Conservation (phyloP, 2,888 invertebrate genomes). For the Orthosia gothica region DNA sequence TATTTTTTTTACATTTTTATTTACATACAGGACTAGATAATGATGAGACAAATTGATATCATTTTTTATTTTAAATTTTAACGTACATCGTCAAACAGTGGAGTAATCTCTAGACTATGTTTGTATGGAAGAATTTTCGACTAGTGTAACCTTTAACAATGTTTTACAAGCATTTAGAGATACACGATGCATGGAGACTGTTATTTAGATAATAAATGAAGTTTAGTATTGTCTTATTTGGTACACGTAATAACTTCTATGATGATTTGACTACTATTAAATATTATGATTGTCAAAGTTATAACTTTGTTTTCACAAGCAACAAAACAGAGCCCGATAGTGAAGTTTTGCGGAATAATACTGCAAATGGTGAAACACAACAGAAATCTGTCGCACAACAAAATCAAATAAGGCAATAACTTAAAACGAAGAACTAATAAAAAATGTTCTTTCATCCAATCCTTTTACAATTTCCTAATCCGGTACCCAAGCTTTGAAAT, state of each 20-base stretch:
- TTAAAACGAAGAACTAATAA: slow-evolving; percentile 19
- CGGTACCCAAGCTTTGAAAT: slow-evolving; percentile 49
- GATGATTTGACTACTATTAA: not conserved
- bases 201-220: slow-evolving; percentile 1
- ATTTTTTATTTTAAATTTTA: too few species aligned
- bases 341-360: not conserved
- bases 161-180: slow-evolving; percentile 13
- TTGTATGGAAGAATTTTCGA: too few species aligned
- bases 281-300: not conserved
- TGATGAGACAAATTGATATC: too few species aligned
- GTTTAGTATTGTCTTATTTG: slow-evolving; percentile 17
- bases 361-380: not conserved
- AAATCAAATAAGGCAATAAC: slow-evolving; percentile 23
- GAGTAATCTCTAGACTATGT: too few species aligned
- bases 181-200: slow-evolving; percentile 28
- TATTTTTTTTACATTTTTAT: too few species aligned
- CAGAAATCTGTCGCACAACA: not conserved
- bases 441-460: slow-evolving; percentile 39
- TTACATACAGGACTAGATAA: too few species aligned
- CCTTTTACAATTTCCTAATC: slow-evolving; percentile 56
- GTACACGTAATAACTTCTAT: not conserved
- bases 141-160: too few species aligned
- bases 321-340: not conserved
- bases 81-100: too few species aligned
- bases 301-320: not conserved